Evolutionary conservation across 2,888 invertebrate species (phyloP).

Genomic region (Amblyjoppa fuscipennis): DNA sequence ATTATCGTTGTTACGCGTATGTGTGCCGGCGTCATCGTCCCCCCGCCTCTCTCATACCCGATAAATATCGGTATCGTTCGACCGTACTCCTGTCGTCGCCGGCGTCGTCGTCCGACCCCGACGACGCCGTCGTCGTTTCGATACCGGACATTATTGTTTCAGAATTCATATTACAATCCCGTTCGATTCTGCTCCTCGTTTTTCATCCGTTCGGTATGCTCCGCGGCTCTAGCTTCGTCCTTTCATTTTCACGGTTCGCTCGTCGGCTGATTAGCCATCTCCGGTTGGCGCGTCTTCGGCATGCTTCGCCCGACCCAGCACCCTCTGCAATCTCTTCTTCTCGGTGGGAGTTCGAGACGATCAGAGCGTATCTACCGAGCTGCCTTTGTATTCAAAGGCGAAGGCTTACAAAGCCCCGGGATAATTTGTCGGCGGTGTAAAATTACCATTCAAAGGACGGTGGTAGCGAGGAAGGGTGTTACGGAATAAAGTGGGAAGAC

Average conservation of each 20-base stretch:
- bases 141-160: constrained; percentile 79
- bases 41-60: constrained; percentile 26
- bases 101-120: background rate
- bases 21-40: constrained; percentile 25
- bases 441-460: constrained; percentile 14
- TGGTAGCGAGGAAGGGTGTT: background rate
- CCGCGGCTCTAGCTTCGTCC: background rate
- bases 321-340: background rate
- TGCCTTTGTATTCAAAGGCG: background rate
- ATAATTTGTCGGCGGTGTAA: background rate
- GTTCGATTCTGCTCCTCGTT: constrained; percentile 42
- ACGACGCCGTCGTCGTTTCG: constrained; percentile 70
- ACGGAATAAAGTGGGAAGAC: constrained; percentile 12
- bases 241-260: background rate
- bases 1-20: constrained; percentile 50
- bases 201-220: background rate
- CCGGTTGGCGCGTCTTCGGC: background rate
- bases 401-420: background rate
- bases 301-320: background rate
- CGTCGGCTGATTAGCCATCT: constrained; percentile 14
- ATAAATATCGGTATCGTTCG: constrained; percentile 45
- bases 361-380: background rate
- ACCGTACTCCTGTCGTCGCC: background rate
- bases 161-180: constrained; percentile 78
- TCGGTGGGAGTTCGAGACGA: background rate